Evolutionary conservation across 2,888 invertebrate species (phyloP), one percentile per base, ranked within the genome.

Genomic region (Brenthis daphne): DNA sequence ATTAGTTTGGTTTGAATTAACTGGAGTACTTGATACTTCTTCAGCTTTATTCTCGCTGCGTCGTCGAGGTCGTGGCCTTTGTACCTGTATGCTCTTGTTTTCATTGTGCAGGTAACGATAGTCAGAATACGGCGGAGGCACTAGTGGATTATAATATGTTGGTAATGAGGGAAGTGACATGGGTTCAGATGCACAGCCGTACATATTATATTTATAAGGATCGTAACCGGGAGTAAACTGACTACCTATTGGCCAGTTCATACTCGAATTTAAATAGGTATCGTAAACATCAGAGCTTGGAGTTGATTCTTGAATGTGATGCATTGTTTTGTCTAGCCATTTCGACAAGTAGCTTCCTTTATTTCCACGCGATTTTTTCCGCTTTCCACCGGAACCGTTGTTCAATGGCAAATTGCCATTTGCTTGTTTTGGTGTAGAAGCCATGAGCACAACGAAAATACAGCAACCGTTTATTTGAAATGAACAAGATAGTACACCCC

Each of bases 151-250:
- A 80, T 93, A 94, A 77, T 94, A 94, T 11, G 93, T 84, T 6
- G 94, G 94, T 74, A 95, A 93, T 75, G 94, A 89, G 16, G 95
- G 95, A 73, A 96, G 85, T 11, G 95, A 95, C 84, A 94, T 90
- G 0, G 95, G 95, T 81, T 95, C 95, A 70, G 94, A 86, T 5
- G 94, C 84, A 73, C 89, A 94, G 2, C 92, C 89, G 76, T 94
- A 93, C 57, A 94, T 90, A 63, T 90, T 85, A 74, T 94, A 93
- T 64, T 94, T 87, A 69, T 93, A 92, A 66, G 93, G 85, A 69
- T 92, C 92, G 77, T 82, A 89, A 11, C 88, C 89, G 58, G 92
- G 87, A 63, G 87, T 85, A 68, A 90, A 87, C 74, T 89, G 90
- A 53, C 88, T 83, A 70, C 80, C 81, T 74, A 82, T 83, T 73